A percentile compares a stretch with the other conserved stretches of the same genome.
These are phyloP conservation scores for Myodes glareolus DNA, from an alignment of 2,113 vertebrate species.

Conservation along the genomic window DNA sequence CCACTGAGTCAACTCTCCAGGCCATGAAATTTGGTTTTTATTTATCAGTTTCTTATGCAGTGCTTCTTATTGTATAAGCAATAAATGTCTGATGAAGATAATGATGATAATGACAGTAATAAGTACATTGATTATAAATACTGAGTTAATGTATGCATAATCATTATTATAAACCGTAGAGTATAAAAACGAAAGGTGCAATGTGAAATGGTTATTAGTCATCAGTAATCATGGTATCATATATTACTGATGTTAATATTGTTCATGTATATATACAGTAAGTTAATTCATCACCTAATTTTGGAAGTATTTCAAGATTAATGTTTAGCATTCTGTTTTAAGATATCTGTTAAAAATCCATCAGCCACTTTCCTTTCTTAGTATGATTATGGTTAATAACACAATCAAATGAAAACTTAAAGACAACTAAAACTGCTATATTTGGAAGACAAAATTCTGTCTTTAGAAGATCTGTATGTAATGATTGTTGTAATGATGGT, in stretches of 20 bases:
- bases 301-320: conserved; percentile 35
- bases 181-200: not conserved
- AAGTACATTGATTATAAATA: not conserved
- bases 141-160: not conserved
- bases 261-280: not conserved
- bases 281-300: not conserved
- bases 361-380: not conserved
- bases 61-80: not conserved
- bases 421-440: not conserved
- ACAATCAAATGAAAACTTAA: not conserved
- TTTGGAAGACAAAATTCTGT: not conserved
- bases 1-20: not conserved
- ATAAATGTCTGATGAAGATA: not conserved
- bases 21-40: not conserved
- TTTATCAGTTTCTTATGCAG: not conserved
- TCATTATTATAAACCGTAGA: not conserved
- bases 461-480: not conserved
- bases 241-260: not conserved
- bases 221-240: not conserved
- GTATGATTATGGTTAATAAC: conserved; percentile 9
- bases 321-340: not conserved
- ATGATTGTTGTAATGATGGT: not conserved
- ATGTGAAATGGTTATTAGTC: not conserved
- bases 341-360: not conserved
- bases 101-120: not conserved